A percentile compares a stretch with the other conserved stretches of the same genome.
Evolutionary conservation across 2,888 invertebrate genomes (phyloP).

Genomic region (Harpalus rubripes): DNA sequence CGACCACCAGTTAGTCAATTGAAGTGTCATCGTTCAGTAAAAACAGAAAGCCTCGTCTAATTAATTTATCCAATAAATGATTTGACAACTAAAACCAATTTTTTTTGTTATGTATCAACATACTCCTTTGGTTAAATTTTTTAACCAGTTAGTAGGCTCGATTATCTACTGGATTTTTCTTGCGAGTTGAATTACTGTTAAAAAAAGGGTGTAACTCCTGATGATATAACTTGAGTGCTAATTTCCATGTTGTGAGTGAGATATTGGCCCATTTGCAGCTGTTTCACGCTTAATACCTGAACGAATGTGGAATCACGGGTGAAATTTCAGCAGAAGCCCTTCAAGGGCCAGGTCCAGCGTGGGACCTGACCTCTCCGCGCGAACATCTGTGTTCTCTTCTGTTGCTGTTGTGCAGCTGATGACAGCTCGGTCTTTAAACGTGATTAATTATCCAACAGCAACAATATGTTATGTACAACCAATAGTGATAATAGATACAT

Average conservation of each 20-base stretch:
- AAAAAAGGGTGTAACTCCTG: too few species aligned
- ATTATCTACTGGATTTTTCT: too few species aligned
- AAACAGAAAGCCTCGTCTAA: too few species aligned
- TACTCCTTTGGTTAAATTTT: too few species aligned
- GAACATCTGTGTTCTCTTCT: constrained; percentile 41
- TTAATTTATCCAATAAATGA: too few species aligned
- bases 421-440: constrained; percentile 32
- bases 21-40: too few species aligned
- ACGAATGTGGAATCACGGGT: constrained; percentile 58
- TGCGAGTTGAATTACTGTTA: too few species aligned
- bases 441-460: constrained; percentile 32
- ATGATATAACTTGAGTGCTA: too few species aligned
- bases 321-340: constrained; percentile 61
- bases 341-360: constrained; percentile 17
- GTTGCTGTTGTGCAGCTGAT: constrained; percentile 31
- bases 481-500: constrained; percentile 14
- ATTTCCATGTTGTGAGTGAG: neutral
- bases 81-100: too few species aligned
- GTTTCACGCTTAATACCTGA: constrained; percentile 64
- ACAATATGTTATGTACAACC: constrained; percentile 15
- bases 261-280: neutral
- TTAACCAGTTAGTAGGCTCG: too few species aligned
- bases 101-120: too few species aligned
- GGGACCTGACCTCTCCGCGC: constrained; percentile 28
- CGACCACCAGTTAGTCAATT: too few species aligned